Evolutionary conservation across 2,888 invertebrate genomes (phyloP).

Genomic region (Lottia scabra): DNA sequence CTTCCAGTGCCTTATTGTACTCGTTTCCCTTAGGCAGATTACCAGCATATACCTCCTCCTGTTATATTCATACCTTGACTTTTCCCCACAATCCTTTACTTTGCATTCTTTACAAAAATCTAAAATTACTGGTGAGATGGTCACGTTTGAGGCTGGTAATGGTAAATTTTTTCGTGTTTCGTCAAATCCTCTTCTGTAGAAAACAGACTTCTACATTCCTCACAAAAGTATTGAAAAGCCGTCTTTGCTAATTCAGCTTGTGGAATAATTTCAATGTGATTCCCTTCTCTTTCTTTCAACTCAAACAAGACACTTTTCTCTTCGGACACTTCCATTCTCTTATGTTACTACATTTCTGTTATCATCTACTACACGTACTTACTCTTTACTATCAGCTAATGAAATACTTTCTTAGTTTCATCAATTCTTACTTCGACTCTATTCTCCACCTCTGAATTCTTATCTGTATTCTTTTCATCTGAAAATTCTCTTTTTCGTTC

Average conservation of each 20-base stretch:
- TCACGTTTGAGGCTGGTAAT: no score
- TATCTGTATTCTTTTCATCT: neutral
- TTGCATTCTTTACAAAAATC: no score
- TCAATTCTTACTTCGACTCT: neutral
- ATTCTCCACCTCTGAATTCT: neutral
- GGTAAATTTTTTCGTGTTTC: no score
- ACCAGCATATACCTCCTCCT: neutral
- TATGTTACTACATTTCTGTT: neutral
- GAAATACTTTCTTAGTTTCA: neutral
- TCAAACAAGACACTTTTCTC: neutral
- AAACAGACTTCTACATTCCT: no score
- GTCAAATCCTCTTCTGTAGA: no score
- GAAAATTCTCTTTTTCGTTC: neutral
- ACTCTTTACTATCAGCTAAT: neutral
- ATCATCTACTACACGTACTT: neutral
- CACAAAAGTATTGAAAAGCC: neutral
- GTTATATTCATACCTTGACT: neutral
- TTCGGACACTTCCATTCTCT: slow-evolving; percentile 2
- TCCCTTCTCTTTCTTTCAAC: neutral
- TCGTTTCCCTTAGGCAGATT: neutral
- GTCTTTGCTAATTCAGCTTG: neutral
- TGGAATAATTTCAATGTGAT: neutral
- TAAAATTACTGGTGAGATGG: no score
- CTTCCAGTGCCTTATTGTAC: neutral
- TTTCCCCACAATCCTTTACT: no score